phyloP scores from a whole-genome alignment of 2,797 vertebrate species.

The Monodelphis domestica region DNA sequence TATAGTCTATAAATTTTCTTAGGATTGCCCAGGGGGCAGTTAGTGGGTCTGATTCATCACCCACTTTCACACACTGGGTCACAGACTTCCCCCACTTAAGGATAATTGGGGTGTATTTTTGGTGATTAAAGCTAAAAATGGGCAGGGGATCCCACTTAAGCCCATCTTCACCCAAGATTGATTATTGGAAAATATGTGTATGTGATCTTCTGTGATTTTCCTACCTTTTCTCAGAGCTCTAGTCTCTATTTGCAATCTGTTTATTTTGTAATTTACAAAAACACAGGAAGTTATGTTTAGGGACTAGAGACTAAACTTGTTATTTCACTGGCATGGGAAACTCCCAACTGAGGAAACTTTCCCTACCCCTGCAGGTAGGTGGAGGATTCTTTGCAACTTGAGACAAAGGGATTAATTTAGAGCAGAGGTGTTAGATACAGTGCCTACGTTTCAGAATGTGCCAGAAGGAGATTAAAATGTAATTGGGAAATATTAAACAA shows the following conservation, averaged over 20 bases:
- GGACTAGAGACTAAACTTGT: not conserved
- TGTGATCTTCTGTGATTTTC: not conserved
- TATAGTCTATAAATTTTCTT: too few species aligned
- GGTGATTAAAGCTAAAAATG: too few species aligned
- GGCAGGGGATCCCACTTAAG: too few species aligned
- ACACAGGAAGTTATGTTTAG: not conserved
- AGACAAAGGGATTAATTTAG: not conserved
- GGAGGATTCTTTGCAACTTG: not conserved
- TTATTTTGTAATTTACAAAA: not conserved
- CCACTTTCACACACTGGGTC: too few species aligned
- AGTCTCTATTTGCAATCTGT: not conserved
- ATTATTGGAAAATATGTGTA: not conserved
- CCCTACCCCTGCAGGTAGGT: not conserved
- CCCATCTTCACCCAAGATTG: too few species aligned
- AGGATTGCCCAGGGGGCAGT: too few species aligned
- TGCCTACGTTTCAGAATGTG: not conserved
- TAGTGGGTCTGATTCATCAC: too few species aligned
- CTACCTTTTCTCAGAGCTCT: not conserved
- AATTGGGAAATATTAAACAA: not conserved
- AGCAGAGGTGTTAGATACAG: not conserved
- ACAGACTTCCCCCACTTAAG: too few species aligned
- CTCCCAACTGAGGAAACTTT: not conserved
- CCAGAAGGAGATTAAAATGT: not conserved
- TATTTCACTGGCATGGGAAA: not conserved
- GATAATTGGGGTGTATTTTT: too few species aligned